These are phyloP conservation scores for Peromyscus californicus DNA, from an alignment of 2,113 vertebrate genomes.

Conservation along the genomic window DNA sequence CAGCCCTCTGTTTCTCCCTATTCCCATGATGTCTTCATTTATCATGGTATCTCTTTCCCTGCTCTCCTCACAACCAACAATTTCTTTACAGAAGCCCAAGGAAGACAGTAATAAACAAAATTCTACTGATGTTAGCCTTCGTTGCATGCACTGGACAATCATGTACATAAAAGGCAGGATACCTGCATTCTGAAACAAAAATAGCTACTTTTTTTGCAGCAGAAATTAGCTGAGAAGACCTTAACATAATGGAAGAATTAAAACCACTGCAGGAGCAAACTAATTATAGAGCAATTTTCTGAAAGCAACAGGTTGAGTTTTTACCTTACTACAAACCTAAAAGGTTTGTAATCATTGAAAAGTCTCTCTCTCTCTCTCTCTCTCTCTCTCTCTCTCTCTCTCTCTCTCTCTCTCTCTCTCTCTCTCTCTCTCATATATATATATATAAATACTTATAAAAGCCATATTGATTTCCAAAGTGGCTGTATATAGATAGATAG, in stretches of 20 bases:
- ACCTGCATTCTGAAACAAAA: not conserved
- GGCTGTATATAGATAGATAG: too few relatives aligned
- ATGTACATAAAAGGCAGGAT: not conserved
- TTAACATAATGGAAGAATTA: not conserved
- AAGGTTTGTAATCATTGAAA: not conserved
- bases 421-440: too few relatives aligned
- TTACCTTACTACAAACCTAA: not conserved
- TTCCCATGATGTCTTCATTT: too few relatives aligned
- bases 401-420: too few relatives aligned
- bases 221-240: not conserved
- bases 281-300: slow-evolving; percentile 4
- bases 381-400: too few relatives aligned
- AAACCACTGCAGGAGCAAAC: not conserved
- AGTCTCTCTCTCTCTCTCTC: not conserved
- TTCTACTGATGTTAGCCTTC: not conserved
- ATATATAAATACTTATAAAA: too few relatives aligned
- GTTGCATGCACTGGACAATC: not conserved
- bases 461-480: too few relatives aligned
- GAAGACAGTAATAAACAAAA: not conserved
- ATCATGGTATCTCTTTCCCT: too few relatives aligned
- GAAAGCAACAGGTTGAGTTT: not conserved
- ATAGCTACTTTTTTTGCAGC: not conserved
- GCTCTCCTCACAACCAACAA: not conserved
- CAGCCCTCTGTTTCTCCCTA: too few relatives aligned
- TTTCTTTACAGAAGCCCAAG: accelerated